phyloP scores from a whole-genome alignment of 2,113 vertebrate species.

The Martes martes region DNA sequence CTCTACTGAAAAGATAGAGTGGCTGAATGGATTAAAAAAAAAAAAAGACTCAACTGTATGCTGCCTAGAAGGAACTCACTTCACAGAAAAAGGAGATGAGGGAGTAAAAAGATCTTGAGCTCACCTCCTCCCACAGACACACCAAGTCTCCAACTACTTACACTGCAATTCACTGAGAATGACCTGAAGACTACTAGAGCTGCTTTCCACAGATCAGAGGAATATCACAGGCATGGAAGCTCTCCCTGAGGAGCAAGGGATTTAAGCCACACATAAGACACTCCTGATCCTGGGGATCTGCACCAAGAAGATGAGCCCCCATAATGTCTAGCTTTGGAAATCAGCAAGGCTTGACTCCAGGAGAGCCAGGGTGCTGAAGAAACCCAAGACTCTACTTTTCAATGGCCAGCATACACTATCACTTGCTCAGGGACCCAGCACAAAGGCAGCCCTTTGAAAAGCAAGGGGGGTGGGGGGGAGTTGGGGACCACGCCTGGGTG shows the following conservation, averaged over 20 bases:
- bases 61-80: background rate
- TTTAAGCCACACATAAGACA: background rate
- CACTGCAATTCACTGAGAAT: background rate
- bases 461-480: no score
- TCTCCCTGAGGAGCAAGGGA: background rate
- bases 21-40: background rate
- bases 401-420: background rate
- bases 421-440: background rate
- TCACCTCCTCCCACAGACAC: background rate
- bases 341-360: background rate
- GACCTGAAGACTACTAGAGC: background rate
- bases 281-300: background rate
- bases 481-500: no score
- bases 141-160: background rate
- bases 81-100: background rate
- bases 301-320: background rate
- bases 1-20: background rate
- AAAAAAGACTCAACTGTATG: background rate
- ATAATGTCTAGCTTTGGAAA: background rate
- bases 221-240: background rate
- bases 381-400: background rate
- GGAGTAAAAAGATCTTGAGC: background rate
- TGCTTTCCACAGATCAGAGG: background rate
- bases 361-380: background rate
- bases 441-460: background rate